Conservation (phyloP, 2,888 invertebrate species). For the Philereme transversata region DNA sequence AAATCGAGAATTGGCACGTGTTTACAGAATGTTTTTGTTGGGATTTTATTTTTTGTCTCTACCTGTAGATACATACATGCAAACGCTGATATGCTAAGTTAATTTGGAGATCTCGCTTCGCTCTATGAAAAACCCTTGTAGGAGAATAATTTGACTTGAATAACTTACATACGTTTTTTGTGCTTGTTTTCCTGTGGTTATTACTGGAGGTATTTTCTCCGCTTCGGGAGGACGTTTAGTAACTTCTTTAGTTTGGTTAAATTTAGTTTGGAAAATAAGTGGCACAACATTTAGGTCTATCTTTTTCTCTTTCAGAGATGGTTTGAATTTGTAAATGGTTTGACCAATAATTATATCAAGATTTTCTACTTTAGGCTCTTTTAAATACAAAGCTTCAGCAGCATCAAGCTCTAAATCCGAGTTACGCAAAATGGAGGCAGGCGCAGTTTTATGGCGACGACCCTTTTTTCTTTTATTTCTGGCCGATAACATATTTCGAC, state of each 20-base stretch:
- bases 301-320: slow-evolving; percentile 32
- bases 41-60: too few species aligned
- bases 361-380: slow-evolving; percentile 19
- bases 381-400: slow-evolving; percentile 42
- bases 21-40: too few species aligned
- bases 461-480: too few species aligned
- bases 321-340: slow-evolving; percentile 53
- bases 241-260: slow-evolving; percentile 30
- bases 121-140: too few species aligned
- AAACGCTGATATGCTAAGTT: too few species aligned
- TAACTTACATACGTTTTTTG: slow-evolving; percentile 13
- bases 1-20: too few species aligned
- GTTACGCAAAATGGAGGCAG: slow-evolving; percentile 38
- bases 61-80: too few species aligned
- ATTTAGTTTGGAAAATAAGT: slow-evolving; percentile 46
- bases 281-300: slow-evolving; percentile 39
- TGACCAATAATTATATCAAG: slow-evolving; percentile 57
- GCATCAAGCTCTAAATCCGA: slow-evolving; percentile 44
- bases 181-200: slow-evolving; percentile 11
- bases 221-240: background rate
- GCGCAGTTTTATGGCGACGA: too few species aligned
- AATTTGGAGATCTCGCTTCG: too few species aligned
- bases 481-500: too few species aligned
- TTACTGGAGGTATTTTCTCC: background rate
- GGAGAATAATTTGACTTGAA: background rate